Base-by-base conservation (phyloP, 92 coral and sea anemone genomes). In the Zoanthus sansibaricus region DNA sequence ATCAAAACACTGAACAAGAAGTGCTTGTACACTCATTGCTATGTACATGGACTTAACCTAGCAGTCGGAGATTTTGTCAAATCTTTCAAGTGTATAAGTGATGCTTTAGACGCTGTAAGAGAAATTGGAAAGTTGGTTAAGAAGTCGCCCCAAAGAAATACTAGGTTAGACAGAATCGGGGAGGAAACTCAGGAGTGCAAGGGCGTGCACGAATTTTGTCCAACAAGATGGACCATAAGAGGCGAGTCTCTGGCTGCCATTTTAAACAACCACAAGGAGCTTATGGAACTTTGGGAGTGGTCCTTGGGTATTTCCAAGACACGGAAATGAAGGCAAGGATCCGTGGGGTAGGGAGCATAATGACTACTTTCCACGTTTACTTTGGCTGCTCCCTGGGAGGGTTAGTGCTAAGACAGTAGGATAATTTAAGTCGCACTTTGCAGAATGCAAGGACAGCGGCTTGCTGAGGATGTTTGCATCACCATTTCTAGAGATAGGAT, bases 71-170 rank as follows among this genome's bases (percentile, higher is more conserved):
- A 89, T 76, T 66, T 76, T 68, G 76, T 75, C 31, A 83, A 83
- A 64, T 68, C 21, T 64, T 86, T 85, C n/a, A 47, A 89, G 52
- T 83, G 69, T 46, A 79, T 83, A 47, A 88, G 71, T 25, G 79
- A 88, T 13, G 51, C 91, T 77, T 80, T 91, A 32, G 91, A 91
- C 15, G 83, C 93, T 37, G 93, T 82, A 52, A 51, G 86, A 74
- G 86, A 91, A 76, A 75, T 87, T 52, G 85, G 91, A 47, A 91
- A 91, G 32, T 66, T 66, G 71, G 71, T 66, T 20, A 66, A 66
- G 32, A 66, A 66, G 71, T 66, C 71, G 5, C 69, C 69, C 18
- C 69, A 62, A 20, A 16, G 69, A 16, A 62, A 62, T 62, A 62
- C 54, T 49, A 49, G 54, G 54, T 20, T 49, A 49, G 54, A 49